Base-by-base conservation (phyloP, 2,113 vertebrate species). In the Halichoerus grypus region DNA sequence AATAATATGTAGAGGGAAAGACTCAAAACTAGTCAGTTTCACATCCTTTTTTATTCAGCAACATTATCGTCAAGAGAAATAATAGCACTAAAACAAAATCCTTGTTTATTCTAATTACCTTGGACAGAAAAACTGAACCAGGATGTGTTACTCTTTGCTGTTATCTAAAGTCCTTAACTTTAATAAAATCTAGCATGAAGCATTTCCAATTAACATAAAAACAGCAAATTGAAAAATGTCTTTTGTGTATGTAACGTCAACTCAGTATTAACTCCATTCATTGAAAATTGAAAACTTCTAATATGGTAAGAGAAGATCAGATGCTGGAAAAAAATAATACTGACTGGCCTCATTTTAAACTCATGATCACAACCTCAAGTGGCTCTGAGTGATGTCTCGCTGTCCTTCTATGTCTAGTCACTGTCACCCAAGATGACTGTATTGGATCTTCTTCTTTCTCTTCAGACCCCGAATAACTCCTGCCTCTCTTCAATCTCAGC, bases 51-150 rank as follows among this genome's bases (percentile, higher is more conserved):
- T 55, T 76, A 33, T 82, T 88, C 36, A 88, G 76, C n/a, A 82
- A 65, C 22, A 74, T 57, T 33, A 87, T 86, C 65, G n/a, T 92
- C 74, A 92, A 88, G 57, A 57, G 90, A 92, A 81, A 95, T 71
- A 95, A 92, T 51, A 15, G 61, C 53, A 69, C 24, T 71, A 91
- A 91, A 79, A 72, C 72, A 79, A 91, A 39, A 92, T 36, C 55
- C 22, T 84, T 61, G 11, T 84, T 84, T 81, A 84, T 74, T 71
- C 51, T 80, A 31, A 88, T 71, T 51, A 51, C 33, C 63, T 89
- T 42, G 33, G 88, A 42, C 39, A 81, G 53, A 80, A 87, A 87
- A 80, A 88, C 28, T 63, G 46, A 79, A 74, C 21, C 18, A 87
- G 13, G 49, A 18, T 87, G 36, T 94, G 36, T n/a, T 84, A 22